Evolutionary conservation across 2,797 vertebrate genomes (phyloP), one percentile per base, ranked within the genome.

Genomic region (Mus spretus): DNA sequence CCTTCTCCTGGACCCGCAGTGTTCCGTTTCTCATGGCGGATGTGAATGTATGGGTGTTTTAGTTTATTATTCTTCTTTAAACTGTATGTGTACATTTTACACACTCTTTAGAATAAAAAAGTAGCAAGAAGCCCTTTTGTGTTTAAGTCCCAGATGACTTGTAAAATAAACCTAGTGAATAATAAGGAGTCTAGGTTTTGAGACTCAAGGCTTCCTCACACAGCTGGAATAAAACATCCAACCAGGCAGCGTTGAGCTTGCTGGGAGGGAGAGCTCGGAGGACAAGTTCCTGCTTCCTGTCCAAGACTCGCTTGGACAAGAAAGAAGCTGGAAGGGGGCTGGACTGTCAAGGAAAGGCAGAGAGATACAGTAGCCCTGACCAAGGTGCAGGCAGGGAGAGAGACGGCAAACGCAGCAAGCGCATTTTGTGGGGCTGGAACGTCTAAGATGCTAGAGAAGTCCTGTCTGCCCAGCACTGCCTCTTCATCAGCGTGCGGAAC

Each of bases 101-200:
- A 61, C 65, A 63, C 37, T 95, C 59, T 93, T 96, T 89, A 81
- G 95, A 97, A 95, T 96, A 93, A 97, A 92, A 90, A 83, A 40
- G 87, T 55, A 91, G 78, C 86, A 93, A 90, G 96, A 93, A 93
- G 89, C 2, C 90, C 95, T 93, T 97, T 95, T 89, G 92, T 81
- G 47, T 83, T 67, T 31, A 79, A 89, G 44, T 97, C 96, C 95
- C 97, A 59, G 81, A 94, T 53, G 97, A 72, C 95, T 72, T 67
- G 97, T 95, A 95, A 96, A 96, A 94, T 91, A 91, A 95, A 79
- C n/a, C 82, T 9, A 53, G 93, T 84, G 93, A 94, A 78, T 95
- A 95, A 93, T 77, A 82, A 93, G 96, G 91, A 92, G 82, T 87
- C 75, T 93, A 19, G 19, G 63, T 67, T 89, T 78, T 63, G 63